Base-by-base conservation (phyloP, 1,140 invertebrate species). In the Zaprionus camerounensis region DNA sequence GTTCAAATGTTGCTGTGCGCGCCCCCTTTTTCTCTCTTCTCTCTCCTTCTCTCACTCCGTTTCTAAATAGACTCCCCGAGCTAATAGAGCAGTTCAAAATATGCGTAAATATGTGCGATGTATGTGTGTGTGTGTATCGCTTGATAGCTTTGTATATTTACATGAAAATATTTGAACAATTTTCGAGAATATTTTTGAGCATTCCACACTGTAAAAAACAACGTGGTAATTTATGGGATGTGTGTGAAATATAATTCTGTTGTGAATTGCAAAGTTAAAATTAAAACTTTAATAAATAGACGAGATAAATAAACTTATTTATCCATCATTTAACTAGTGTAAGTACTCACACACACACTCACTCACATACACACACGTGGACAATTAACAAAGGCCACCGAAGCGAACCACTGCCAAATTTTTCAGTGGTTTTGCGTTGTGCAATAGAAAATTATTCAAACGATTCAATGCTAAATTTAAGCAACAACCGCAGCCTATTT, bases 401-500 rank as follows among this genome's bases (percentile, higher is more conserved):
- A 68, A 31, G 34, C 44, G 46, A 68, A 61, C 82, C 71, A 73
- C 65, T 68, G 58, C 74, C 82, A 75, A 67, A 80, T 78, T 68
- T 73, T 80, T 12, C 55, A 69, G 78, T 78, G 76, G 83, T 80
- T 87, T 87, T 66, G 44, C 49, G 56, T 15, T 44, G 36, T 28
- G 49, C 49, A 70, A 64, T 76, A n/a, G 31, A 75, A 46, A 70
- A 78, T 63, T 71, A 78, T 70, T 70, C 41, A 63, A 65, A 67
- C 57, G 41, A 57, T 49, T 62, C 67, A 55, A 53, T 70, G 73
- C 71, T 81, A 75, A 87, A 87, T 87, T 87, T 80, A 76, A 82
- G 74, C 51, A 49, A 71, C 26, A 58, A 70, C 84, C 83, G 44
- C 84, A 88, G 73, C 75, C 74, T 78, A 87, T 87, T 87, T 87